Percentiles rank a stretch among this genome's conserved stretches.
These are phyloP conservation scores for Eospalax fontanierii DNA, from an alignment of 2,797 vertebrate species.

Conservation along the genomic window DNA sequence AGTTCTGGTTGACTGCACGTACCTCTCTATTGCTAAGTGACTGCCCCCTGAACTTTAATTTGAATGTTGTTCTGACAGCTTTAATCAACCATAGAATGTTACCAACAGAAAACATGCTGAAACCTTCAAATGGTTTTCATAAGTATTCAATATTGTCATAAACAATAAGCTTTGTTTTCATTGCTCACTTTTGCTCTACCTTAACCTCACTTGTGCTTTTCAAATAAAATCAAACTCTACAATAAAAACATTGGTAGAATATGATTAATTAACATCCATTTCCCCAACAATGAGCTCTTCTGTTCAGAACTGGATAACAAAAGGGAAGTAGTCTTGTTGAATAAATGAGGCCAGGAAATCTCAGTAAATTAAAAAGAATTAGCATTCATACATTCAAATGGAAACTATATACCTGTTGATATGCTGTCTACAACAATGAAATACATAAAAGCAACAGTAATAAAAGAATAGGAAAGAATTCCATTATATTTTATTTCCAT, in stretches of 20 bases:
- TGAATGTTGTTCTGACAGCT: slow-evolving; percentile 80
- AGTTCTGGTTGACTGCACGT: slow-evolving; percentile 47
- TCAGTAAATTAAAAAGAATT: slow-evolving; percentile 70
- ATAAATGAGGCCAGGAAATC: slow-evolving; percentile 80
- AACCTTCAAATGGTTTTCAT: slow-evolving; percentile 62
- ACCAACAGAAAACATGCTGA: slow-evolving; percentile 72
- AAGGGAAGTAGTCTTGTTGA: slow-evolving; percentile 73
- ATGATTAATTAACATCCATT: slow-evolving; percentile 87
- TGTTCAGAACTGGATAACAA: slow-evolving; percentile 75
- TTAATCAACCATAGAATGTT: slow-evolving; percentile 81
- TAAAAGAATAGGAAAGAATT: slow-evolving; percentile 49
- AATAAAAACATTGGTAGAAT: slow-evolving; percentile 79
- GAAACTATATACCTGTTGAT: slow-evolving; percentile 64
- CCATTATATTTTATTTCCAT: slow-evolving; percentile 13
- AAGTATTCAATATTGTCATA: slow-evolving; percentile 70
- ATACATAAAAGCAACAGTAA: slow-evolving; percentile 38
- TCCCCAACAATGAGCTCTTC: slow-evolving; percentile 77
- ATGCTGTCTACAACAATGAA: slow-evolving; percentile 38
- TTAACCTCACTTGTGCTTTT: slow-evolving; percentile 64
- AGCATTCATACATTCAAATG: slow-evolving; percentile 36
- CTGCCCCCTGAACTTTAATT: slow-evolving; percentile 37
- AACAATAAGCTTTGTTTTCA: slow-evolving; percentile 65
- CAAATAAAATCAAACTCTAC: slow-evolving; percentile 78
- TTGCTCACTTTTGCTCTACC: slow-evolving; percentile 40
- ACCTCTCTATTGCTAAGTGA: slow-evolving; percentile 52